Percentiles rank a stretch among this genome's conserved stretches.
phyloP scores from a whole-genome alignment of 2,797 vertebrate genomes.

The Microctenopoma lineatum region DNA sequence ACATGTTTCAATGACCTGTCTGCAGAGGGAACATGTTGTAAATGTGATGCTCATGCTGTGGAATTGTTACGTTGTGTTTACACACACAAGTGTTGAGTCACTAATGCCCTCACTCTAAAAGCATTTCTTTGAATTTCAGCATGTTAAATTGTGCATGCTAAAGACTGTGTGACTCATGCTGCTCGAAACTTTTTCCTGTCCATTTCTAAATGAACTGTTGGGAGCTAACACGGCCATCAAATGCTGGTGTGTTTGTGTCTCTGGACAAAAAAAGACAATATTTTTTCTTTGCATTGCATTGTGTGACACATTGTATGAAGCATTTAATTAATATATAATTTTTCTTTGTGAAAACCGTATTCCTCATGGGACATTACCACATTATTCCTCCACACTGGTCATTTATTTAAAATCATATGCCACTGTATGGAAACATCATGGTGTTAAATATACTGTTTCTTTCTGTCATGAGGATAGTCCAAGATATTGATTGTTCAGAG shows the following conservation, averaged over 20 bases:
- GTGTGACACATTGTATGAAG: conserved; percentile 10
- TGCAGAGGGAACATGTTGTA: conserved; percentile 21
- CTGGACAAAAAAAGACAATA: not conserved
- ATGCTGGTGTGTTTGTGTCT: conserved; percentile 2
- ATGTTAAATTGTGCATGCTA: conserved; percentile 59
- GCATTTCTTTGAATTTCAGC: conserved; percentile 38
- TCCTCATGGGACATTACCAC: conserved; percentile 13
- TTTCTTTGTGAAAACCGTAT: not conserved
- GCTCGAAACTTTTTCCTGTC: conserved; percentile 37
- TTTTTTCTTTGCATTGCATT: not conserved
- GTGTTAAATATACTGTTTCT: conserved; percentile 28
- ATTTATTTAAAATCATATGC: conserved; percentile 42
- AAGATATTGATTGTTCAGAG: conserved; percentile 40
- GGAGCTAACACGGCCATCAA: conserved; percentile 16
- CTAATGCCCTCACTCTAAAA: conserved; percentile 25
- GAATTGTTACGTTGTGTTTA: conserved; percentile 18
- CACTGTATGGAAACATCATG: conserved; percentile 19
- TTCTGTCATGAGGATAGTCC: conserved; percentile 37
- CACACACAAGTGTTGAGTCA: conserved; percentile 24
- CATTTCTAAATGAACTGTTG: conserved; percentile 35
- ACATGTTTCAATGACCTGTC: conserved; percentile 13
- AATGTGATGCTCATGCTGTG: conserved; percentile 27
- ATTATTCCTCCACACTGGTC: conserved; percentile 13
- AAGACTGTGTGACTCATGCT: conserved; percentile 50
- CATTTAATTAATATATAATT: conserved; percentile 14